phyloP scores from a whole-genome alignment of 2,797 vertebrate species.

The Chaenodraco wilsoni region DNA sequence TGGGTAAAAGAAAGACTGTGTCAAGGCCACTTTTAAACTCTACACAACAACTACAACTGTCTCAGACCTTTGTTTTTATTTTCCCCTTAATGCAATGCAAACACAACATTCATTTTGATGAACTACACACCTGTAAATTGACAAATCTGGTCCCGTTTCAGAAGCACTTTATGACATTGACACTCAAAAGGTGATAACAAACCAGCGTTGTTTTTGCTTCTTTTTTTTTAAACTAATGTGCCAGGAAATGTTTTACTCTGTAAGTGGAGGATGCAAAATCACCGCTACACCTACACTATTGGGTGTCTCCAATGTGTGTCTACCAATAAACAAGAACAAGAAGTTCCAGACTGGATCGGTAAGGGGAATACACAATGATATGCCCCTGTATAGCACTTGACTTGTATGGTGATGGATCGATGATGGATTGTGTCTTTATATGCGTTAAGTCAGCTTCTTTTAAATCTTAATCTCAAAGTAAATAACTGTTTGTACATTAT shows the following conservation, averaged over 20 bases:
- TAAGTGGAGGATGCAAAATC: constrained; percentile 64
- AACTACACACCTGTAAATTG: too few species aligned
- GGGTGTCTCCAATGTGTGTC: constrained; percentile 29
- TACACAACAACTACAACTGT: neutral
- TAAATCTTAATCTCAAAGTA: neutral
- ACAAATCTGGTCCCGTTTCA: too few species aligned
- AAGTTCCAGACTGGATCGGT: constrained; percentile 93
- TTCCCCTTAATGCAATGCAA: neutral
- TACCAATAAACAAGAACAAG: constrained; percentile 71
- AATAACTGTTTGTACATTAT: neutral
- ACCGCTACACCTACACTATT: neutral
- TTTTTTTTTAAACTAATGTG: neutral
- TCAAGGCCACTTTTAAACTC: neutral
- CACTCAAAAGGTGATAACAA: too few species aligned
- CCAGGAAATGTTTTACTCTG: neutral
- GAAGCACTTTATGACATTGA: too few species aligned
- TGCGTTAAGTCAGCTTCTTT: constrained; percentile 77
- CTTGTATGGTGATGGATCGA: constrained; percentile 93
- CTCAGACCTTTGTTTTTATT: neutral
- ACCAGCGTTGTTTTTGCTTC: too few species aligned
- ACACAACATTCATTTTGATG: too few species aligned
- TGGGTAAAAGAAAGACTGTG: neutral
- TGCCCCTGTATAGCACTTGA: constrained; percentile 93
- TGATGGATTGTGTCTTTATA: constrained; percentile 91
- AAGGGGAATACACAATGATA: constrained; percentile 94